Conservation (phyloP, 2,113 vertebrate species). For the Arvicanthis niloticus region DNA sequence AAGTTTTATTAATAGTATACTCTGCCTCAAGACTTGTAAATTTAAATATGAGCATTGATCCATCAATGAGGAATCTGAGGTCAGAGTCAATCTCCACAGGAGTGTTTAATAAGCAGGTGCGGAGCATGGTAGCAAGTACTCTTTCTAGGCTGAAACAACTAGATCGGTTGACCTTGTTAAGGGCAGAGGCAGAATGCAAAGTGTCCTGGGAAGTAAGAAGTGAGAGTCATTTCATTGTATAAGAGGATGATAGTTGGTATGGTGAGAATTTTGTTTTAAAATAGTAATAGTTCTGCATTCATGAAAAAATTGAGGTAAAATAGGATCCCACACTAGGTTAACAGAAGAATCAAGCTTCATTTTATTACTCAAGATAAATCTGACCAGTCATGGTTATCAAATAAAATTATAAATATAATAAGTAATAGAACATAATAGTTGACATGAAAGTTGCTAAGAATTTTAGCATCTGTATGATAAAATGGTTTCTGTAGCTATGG, state of each 20-base stretch:
- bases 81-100: neutral
- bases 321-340: neutral
- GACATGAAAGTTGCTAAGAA: too few relatives aligned
- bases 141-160: neutral
- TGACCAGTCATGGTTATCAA: neutral
- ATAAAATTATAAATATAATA: neutral
- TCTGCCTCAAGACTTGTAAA: neutral
- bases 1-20: neutral
- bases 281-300: neutral
- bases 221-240: neutral
- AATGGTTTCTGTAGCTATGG: neutral
- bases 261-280: neutral
- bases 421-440: neutral
- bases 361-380: neutral
- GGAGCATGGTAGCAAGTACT: neutral
- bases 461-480: neutral
- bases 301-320: neutral
- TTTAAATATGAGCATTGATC: neutral
- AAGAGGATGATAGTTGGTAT: neutral
- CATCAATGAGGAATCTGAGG: neutral
- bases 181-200: neutral
- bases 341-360: neutral
- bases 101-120: neutral
- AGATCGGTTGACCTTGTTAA: neutral
- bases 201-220: neutral